Evolutionary conservation across 2,113 vertebrate genomes (phyloP).

Genomic region (Calonectris borealis): DNA sequence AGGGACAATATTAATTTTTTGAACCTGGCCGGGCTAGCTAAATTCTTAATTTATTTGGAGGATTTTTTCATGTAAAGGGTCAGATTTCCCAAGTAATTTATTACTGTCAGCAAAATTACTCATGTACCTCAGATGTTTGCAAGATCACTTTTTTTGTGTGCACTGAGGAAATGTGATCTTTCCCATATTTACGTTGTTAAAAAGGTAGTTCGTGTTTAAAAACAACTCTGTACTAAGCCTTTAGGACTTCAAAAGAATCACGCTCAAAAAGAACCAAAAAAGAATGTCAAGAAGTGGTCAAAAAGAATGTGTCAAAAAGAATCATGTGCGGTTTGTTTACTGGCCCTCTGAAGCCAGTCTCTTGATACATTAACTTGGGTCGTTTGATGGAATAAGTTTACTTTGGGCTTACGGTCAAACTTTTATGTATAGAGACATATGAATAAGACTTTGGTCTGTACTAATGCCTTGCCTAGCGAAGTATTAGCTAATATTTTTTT

Average conservation of each 20-base stretch:
- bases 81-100: neutral
- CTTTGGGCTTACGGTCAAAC: neutral
- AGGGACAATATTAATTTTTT: slow-evolving; percentile 23
- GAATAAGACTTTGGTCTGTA: neutral
- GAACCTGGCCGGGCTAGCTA: slow-evolving; percentile 27
- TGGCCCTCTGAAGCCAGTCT: neutral
- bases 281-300: neutral
- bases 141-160: neutral
- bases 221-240: neutral
- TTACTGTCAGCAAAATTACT: neutral
- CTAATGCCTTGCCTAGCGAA: neutral
- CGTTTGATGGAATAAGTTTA: neutral
- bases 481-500: slow-evolving; percentile 30
- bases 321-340: neutral
- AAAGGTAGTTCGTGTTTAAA: neutral
- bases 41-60: slow-evolving; percentile 36
- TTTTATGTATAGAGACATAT: neutral
- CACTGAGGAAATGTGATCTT: neutral
- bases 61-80: slow-evolving; percentile 16
- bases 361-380: neutral
- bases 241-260: neutral
- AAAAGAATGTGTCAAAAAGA: neutral
- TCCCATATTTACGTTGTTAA: neutral
- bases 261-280: neutral
- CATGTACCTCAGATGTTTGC: neutral